Conservation (phyloP, 2,797 vertebrate genomes). For the Sebastes steindachneri region DNA sequence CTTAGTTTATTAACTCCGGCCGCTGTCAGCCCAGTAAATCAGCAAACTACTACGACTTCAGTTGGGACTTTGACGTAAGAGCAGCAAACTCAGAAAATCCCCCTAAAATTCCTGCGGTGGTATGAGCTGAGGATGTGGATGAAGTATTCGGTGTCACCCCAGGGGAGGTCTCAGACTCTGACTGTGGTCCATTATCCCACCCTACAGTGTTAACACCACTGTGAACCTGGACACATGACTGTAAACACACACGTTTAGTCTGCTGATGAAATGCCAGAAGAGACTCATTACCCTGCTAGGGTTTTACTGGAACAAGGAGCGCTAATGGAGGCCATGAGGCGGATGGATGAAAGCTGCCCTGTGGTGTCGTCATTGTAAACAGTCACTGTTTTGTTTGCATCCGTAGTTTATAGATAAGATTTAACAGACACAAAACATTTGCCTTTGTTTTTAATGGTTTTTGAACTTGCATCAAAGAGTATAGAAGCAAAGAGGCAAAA, state of each 20-base stretch:
- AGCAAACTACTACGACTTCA: neutral
- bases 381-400: neutral
- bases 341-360: neutral
- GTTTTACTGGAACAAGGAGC: neutral
- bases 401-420: neutral
- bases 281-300: neutral
- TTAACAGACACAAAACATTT: no score
- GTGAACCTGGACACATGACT: slow-evolving; percentile 13
- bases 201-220: neutral
- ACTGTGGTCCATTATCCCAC: neutral
- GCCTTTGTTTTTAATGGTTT: no score
- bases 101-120: neutral
- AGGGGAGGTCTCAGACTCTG: neutral
- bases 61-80: neutral
- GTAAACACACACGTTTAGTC: neutral
- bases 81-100: neutral
- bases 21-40: neutral
- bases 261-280: neutral
- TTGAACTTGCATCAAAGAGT: no score
- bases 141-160: slow-evolving; percentile 6
- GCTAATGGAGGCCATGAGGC: neutral
- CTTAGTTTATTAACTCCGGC: neutral
- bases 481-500: no score
- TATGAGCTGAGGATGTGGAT: neutral
- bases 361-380: neutral